A percentile compares a stretch with the other conserved stretches of the same genome.
Evolutionary conservation across 2,113 vertebrate species (phyloP).

Genomic region (Ophiodon elongatus): DNA sequence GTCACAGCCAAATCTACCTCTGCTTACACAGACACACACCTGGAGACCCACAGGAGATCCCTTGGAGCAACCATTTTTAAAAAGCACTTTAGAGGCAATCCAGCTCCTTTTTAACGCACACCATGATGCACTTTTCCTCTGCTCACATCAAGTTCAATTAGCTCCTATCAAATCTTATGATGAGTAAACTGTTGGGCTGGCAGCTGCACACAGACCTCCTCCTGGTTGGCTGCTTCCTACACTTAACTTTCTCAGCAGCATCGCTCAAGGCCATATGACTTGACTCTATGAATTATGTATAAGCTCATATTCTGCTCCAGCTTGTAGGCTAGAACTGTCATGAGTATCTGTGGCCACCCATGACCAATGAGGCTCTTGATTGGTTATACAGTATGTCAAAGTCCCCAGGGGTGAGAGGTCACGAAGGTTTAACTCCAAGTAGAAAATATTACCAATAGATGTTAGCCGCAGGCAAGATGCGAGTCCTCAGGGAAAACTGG

Average conservation of each 20-base stretch:
- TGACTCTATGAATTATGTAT: conserved; percentile 69
- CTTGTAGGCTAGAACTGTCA: conserved; percentile 48
- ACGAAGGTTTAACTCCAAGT: conserved; percentile 46
- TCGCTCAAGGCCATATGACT: conserved; percentile 62
- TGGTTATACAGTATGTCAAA: conserved; percentile 15
- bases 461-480: conserved; percentile 34
- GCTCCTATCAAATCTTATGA: conserved; percentile 45
- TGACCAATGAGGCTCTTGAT: conserved; percentile 41
- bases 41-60: conserved; percentile 13
- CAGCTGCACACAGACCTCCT: conserved; percentile 54
- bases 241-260: conserved; percentile 66
- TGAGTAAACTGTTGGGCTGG: conserved; percentile 53
- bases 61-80: conserved; percentile 55
- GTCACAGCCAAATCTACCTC: conserved; percentile 3
- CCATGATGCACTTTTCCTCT: conserved; percentile 52
- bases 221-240: conserved; percentile 48
- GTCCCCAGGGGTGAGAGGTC: conserved; percentile 48
- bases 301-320: conserved; percentile 40
- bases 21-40: conserved; percentile 4
- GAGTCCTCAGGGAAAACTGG: conserved; percentile 27
- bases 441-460: conserved; percentile 54
- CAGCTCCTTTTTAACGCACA: conserved; percentile 16
- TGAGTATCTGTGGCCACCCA: conserved; percentile 42
- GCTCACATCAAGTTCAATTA: conserved; percentile 68
- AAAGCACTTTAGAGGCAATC: conserved; percentile 32